phyloP scores from a whole-genome alignment of 2,888 invertebrate genomes.

The Lamellibrachia columna region DNA sequence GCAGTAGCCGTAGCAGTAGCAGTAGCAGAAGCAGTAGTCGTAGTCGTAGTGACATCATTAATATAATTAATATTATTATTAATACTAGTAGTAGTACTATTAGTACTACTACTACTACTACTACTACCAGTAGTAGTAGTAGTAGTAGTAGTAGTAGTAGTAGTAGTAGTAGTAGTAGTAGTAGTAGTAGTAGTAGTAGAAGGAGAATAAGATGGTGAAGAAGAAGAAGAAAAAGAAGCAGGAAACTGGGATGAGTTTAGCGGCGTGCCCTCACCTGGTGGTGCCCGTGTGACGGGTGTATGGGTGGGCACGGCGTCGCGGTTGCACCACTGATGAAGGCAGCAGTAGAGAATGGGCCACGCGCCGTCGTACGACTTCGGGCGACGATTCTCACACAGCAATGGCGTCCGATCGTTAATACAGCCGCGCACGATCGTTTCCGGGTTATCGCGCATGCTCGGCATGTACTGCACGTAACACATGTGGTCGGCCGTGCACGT shows the following conservation, averaged over 20 bases:
- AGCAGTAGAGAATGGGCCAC: conserved; percentile 66
- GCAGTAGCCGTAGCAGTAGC: no score
- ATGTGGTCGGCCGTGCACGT: conserved; percentile 61
- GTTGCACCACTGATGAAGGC: conserved; percentile 63
- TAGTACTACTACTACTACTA: no score
- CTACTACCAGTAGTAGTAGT: no score
- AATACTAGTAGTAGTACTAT: no score
- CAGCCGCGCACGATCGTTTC: conserved; percentile 62
- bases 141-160: no score
- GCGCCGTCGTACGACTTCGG: conserved; percentile 52
- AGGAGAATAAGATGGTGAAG: no score
- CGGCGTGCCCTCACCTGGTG: conserved; percentile 22
- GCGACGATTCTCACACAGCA: conserved; percentile 66
- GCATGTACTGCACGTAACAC: conserved; percentile 66
- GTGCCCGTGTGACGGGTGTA: conserved; percentile 8
- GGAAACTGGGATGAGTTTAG: neutral
- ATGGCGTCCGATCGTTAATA: conserved; percentile 61
- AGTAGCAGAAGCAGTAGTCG: no score
- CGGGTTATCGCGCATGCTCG: conserved; percentile 41
- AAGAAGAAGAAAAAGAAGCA: neutral
- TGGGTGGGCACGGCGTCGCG: conserved; percentile 53
- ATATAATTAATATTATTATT: no score
- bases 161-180: no score
- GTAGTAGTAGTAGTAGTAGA: no score
- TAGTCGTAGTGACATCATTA: no score